Conservation (phyloP, 2,888 invertebrate genomes). For the Hirtodrosophila duncani region DNA sequence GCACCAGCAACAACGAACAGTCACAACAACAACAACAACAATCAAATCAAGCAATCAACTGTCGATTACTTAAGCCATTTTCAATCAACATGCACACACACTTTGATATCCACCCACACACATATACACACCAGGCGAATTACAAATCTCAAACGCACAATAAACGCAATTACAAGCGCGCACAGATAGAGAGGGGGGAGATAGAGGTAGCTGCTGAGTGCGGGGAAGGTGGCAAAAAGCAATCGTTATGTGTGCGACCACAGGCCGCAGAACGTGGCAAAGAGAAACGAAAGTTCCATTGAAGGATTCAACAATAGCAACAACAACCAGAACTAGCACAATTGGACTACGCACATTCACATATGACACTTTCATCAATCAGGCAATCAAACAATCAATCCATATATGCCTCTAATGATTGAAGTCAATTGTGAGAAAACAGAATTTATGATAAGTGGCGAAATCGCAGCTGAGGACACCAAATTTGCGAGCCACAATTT, state of each 20-base stretch:
- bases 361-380: slow-evolving; percentile 34
- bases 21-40: slow-evolving; percentile 42
- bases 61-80: slow-evolving; percentile 72
- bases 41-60: slow-evolving; percentile 68
- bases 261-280: slow-evolving; percentile 38
- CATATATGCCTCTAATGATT: slow-evolving; percentile 48
- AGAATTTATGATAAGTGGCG: slow-evolving; percentile 58
- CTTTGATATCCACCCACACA: neutral
- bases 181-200: neutral
- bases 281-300: slow-evolving; percentile 43
- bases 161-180: slow-evolving; percentile 62
- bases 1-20: slow-evolving; percentile 4
- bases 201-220: neutral
- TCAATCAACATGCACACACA: slow-evolving; percentile 58
- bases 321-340: slow-evolving; percentile 1
- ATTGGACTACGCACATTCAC: slow-evolving; percentile 2
- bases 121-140: slow-evolving; percentile 27
- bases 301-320: slow-evolving; percentile 33
- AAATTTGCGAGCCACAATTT: neutral
- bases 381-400: slow-evolving; percentile 28
- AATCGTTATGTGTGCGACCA: slow-evolving; percentile 31
- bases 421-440: slow-evolving; percentile 51
- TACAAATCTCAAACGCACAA: slow-evolving; percentile 71
- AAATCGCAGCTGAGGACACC: slow-evolving; percentile 2
- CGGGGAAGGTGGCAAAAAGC: slow-evolving; percentile 3